Evolutionary conservation across 2,113 vertebrate species (phyloP), one percentile per base, ranked within the genome.

Genomic region (Alligator sinensis): DNA sequence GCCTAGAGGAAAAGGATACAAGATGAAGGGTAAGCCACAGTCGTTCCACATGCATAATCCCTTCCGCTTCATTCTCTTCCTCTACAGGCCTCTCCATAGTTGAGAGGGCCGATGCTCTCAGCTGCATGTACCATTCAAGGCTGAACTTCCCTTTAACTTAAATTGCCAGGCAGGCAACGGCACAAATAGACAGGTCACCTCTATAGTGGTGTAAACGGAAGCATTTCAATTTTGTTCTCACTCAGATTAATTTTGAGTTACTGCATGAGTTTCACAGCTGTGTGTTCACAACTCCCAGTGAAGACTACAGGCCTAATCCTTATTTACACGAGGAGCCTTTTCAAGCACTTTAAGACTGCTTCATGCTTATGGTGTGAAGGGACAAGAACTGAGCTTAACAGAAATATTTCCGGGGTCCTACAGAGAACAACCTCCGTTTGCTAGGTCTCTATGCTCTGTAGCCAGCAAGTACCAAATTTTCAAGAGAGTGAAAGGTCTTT

Each of bases 1-100:
- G 99, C 99, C 99, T 99, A 80, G 74, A 96, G 84, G 60, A 18
- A 97, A 87, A 92, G 25, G 88, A 87, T 30, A 91, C 13, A 24
- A 19, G n/a, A 60, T 12, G 78, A 28, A 85, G 61, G 24, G 75
- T 93, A 90, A 79, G 18, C 30, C n/a, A 25, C 16, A 47, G 3
- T 21, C 70, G 25, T 22, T n/a, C 34, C 12, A 25, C 70, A 28
- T 27, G 12, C 34, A 54, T 30, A 47, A 38, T 87, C 28, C 68
- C 64, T 74, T 25, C 77, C 93, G 80, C 74, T 9, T 55, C 22
- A 82, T 68, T 28, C 21, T 8, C 82, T 74, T 60, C 66, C 63
- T 11, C 3, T 4, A 81, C 7, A 1, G 15, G 77, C 82, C 89
- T 11, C 21, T 28, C 70, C 70, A 5, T 72, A 58, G 13, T 4